phyloP scores from a whole-genome alignment of 2,113 vertebrate species.

The Seriola aureovittata region DNA sequence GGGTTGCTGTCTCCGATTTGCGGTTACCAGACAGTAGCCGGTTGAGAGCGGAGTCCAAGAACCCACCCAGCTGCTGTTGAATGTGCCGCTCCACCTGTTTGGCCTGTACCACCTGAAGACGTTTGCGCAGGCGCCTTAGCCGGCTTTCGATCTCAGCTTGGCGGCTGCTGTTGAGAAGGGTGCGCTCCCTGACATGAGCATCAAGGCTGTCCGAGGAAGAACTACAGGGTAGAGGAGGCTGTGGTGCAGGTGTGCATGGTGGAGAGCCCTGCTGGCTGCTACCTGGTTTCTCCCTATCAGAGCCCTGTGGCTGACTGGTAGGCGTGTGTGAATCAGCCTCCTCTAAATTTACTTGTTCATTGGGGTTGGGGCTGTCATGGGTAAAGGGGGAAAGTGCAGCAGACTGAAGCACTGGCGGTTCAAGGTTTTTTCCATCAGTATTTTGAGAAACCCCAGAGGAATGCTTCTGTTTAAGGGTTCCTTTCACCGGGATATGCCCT shows the following conservation, averaged over 20 bases:
- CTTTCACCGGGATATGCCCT: constrained; percentile 88
- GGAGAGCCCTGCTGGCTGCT: constrained; percentile 77
- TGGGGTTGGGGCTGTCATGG: constrained; percentile 83
- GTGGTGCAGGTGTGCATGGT: constrained; percentile 51
- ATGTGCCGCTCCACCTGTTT: constrained; percentile 98
- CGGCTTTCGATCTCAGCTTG: constrained; percentile 93
- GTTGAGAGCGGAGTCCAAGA: constrained; percentile 91
- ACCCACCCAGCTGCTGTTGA: constrained; percentile 95
- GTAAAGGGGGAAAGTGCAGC: constrained; percentile 68
- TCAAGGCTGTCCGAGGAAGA: constrained; percentile 84
- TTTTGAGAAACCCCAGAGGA: constrained; percentile 72
- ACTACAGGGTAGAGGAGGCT: constrained; percentile 50
- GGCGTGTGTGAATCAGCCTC: constrained; percentile 59
- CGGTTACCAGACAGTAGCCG: constrained; percentile 89
- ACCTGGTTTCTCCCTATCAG: constrained; percentile 73
- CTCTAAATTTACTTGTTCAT: constrained; percentile 57
- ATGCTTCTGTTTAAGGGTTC: constrained; percentile 79
- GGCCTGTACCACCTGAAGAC: constrained; percentile 97
- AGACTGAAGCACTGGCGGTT: constrained; percentile 68
- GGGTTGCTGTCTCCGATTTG: constrained; percentile 85
- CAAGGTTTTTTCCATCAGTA: constrained; percentile 65
- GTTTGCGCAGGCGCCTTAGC: constrained; percentile 92
- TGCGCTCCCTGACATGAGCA: constrained; percentile 89
- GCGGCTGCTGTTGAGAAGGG: constrained; percentile 86
- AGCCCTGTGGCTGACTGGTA: constrained; percentile 27